Base-by-base conservation (phyloP, 2,888 invertebrate species). In the Campoplex capitator region DNA sequence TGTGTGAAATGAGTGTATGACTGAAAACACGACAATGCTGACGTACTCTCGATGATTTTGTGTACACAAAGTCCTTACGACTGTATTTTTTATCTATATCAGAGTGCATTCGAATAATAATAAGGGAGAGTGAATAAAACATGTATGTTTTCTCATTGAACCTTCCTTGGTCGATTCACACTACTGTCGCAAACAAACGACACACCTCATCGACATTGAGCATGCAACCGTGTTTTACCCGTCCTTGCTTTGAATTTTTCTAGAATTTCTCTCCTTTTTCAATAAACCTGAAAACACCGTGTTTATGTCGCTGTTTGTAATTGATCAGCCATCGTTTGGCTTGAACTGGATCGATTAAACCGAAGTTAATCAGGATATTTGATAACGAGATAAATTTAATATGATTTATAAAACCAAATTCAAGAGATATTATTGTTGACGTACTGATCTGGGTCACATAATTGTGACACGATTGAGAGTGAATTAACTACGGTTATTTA, bases 1-100 rank as follows among this genome's bases (percentile, higher is more conserved):
- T 18, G 8, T 51, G 16, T 32, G 0, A 45, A 28, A 62, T 7
- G 51, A 2, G 65, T 45, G 42, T 58, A 23, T 7, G 67, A 56
- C 54, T 65, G 68, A 54, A 71, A 75, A 67, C 70, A 80, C 76
- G 71, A 71, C 70, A 65, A 71, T 85, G 8, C 42, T 65, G 67
- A 32, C 23, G 51, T 51, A n/a, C 13, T 18, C 42, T 83, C 28
- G 56, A 56, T 48, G 48, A 58, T 48, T 48, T 68, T 68, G 51
- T 77, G 28, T 32, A 54, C 58, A 23, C 76, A 28, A 7, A 45
- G 70, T 56, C 48, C 9, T 7, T 23, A 45, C 16, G 54, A 35
- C 45, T 83, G 7, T 76, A 23, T 48, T 76, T 23, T 76, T 65
- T 65, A 48, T 35, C 45, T 77, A 35, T 35, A n/a, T 67, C 51